Percentiles rank a stretch among this genome's conserved stretches.
phyloP scores from a whole-genome alignment of 53 echinoderm and acorn worm species.

The Actinopyga echinites region DNA sequence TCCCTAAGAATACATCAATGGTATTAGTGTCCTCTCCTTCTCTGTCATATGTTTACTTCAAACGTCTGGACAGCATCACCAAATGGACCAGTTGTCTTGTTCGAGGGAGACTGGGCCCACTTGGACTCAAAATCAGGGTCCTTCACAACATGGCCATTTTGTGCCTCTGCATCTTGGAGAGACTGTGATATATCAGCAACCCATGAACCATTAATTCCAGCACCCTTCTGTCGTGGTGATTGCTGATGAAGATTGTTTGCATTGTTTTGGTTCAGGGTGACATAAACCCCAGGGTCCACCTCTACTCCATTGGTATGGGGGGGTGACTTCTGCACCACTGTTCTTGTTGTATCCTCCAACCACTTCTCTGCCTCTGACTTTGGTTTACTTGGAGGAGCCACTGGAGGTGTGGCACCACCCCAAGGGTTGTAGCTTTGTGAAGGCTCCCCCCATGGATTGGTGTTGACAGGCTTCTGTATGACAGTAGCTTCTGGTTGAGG shows the following conservation, averaged over 20 bases:
- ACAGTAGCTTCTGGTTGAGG: conserved; percentile 37
- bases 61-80: conserved; percentile 88
- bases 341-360: conserved; percentile 66
- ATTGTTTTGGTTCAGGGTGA: conserved; percentile 68
- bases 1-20: conserved; percentile 5
- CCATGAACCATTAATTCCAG: conserved; percentile 81
- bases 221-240: conserved; percentile 39
- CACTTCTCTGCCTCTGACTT: conserved; percentile 70
- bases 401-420: conserved; percentile 19
- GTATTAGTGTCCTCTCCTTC: neutral
- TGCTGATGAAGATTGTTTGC: conserved; percentile 36
- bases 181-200: conserved; percentile 84
- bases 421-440: conserved; percentile 13
- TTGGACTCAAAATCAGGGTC: conserved; percentile 59
- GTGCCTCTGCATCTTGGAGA: conserved; percentile 61
- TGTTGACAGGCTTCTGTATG: conserved; percentile 53
- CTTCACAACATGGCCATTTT: conserved; percentile 2
- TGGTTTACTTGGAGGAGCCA: conserved; percentile 11
- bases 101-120: conserved; percentile 59
- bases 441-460: neutral
- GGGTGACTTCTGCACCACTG: conserved; percentile 24
- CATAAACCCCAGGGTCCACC: conserved; percentile 30
- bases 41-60: conserved; percentile 89
- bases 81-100: conserved; percentile 69
- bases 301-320: conserved; percentile 36